Conservation (phyloP, 2,797 vertebrate species). For the Anguilla obscura region DNA sequence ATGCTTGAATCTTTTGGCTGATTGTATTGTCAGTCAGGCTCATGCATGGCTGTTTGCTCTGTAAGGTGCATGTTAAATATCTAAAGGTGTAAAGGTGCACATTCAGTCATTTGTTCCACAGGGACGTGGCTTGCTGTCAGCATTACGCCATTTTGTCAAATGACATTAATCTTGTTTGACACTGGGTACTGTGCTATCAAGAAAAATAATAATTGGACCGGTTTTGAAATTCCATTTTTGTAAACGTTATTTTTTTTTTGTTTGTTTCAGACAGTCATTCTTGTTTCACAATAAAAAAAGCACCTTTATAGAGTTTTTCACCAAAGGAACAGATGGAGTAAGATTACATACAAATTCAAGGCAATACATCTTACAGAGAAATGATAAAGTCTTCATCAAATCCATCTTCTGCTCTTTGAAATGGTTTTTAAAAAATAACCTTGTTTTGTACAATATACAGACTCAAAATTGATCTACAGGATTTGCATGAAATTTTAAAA, state of each 20-base stretch:
- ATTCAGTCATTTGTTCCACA: conserved; percentile 48
- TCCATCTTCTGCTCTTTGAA: conserved; percentile 19
- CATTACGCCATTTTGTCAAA: conserved; percentile 50
- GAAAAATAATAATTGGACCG: conserved; percentile 53
- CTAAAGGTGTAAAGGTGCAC: conserved; percentile 41
- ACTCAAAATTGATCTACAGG: conserved; percentile 26
- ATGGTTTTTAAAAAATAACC: conserved; percentile 8
- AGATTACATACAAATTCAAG: conserved; percentile 48
- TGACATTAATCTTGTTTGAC: conserved; percentile 58
- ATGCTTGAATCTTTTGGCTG: conserved; percentile 66
- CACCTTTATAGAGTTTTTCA: conserved; percentile 50
- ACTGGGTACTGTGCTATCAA: conserved; percentile 46
- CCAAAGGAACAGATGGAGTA: conserved; percentile 43
- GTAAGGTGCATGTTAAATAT: conserved; percentile 55
- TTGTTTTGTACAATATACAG: conserved; percentile 8
- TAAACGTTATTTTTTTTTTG: conserved; percentile 36
- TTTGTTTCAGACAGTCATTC: conserved; percentile 38
- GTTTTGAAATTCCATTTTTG: conserved; percentile 55
- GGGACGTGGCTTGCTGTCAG: conserved; percentile 48
- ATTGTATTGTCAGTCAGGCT: conserved; percentile 60
- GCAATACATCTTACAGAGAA: conserved; percentile 34
- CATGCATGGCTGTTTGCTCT: conserved; percentile 37
- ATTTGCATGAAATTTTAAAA: conserved; percentile 14
- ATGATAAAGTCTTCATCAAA: conserved; percentile 36
- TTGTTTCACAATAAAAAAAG: conserved; percentile 36